phyloP scores from a whole-genome alignment of 2,888 invertebrate species.

The Apantesis nais region DNA sequence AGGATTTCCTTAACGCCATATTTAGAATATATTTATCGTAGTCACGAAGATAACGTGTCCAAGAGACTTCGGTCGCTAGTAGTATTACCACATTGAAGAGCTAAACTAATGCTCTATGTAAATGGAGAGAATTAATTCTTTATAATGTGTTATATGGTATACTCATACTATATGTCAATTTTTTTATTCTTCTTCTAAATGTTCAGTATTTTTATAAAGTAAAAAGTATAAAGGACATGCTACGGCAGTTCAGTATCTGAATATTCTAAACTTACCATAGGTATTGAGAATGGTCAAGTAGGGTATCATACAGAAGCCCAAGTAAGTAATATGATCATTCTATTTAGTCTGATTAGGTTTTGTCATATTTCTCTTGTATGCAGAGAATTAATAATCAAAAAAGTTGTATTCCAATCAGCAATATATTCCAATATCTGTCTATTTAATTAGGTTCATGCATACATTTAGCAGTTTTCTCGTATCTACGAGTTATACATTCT shows the following conservation, averaged over 20 bases:
- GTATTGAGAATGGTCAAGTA: not conserved
- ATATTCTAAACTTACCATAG: not conserved
- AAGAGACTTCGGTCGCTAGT: too few species aligned
- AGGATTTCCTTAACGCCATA: too few species aligned
- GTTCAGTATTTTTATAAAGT: not conserved
- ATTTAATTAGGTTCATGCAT: constrained; percentile 40
- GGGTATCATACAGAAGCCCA: not conserved
- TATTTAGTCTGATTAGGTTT: constrained; percentile 1
- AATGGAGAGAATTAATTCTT: too few species aligned
- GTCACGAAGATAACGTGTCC: too few species aligned
- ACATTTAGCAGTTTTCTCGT: constrained; percentile 26
- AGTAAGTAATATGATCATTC: not conserved
- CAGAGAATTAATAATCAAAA: constrained; percentile 4
- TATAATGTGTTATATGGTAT: too few species aligned
- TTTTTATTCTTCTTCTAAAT: too few species aligned
- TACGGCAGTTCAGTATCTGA: not conserved
- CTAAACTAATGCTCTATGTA: too few species aligned
- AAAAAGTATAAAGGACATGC: not conserved
- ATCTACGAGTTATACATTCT: constrained; percentile 53
- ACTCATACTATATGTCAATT: too few species aligned
- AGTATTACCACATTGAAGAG: too few species aligned
- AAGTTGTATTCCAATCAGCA: constrained; percentile 16
- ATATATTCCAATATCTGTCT: constrained; percentile 8
- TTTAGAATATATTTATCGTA: too few species aligned
- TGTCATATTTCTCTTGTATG: not conserved